Conservation (phyloP, 2,113 vertebrate species). For the Centropristis striata region DNA sequence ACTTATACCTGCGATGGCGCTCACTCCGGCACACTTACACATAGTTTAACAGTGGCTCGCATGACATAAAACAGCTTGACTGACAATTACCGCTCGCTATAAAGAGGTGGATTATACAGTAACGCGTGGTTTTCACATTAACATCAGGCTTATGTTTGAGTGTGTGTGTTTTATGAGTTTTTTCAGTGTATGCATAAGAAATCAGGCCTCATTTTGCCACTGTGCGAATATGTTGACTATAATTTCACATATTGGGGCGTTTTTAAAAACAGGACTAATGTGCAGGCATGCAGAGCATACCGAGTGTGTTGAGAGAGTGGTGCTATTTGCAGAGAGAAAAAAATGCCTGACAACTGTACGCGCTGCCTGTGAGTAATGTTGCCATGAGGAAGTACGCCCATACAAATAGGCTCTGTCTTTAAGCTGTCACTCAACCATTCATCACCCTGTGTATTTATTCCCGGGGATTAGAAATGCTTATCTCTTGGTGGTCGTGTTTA, state of each 20-base stretch:
- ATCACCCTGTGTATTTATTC: conserved; percentile 63
- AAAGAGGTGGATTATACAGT: conserved; percentile 47
- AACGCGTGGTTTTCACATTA: conserved; percentile 63
- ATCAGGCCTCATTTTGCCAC: conserved; percentile 17
- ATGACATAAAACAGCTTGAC: conserved; percentile 65
- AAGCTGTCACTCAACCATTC: conserved; percentile 74
- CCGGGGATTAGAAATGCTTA: conserved; percentile 63
- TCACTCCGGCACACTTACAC: conserved; percentile 37
- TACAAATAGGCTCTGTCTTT: conserved; percentile 68
- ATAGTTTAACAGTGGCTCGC: conserved; percentile 49
- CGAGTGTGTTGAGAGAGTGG: conserved; percentile 44
- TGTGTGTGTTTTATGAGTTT: conserved; percentile 4
- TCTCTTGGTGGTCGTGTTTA: conserved; percentile 64
- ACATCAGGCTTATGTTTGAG: conserved; percentile 29
- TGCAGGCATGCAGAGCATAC: conserved; percentile 37
- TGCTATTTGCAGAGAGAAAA: conserved; percentile 64
- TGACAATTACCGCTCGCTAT: conserved; percentile 57
- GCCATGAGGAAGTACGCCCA: conserved; percentile 68
- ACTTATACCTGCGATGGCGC: conserved; percentile 46
- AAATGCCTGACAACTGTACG: conserved; percentile 67
- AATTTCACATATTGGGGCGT: conserved; percentile 36
- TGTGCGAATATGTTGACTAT: background rate
- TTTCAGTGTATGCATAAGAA: conserved; percentile 14
- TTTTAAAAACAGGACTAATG: conserved; percentile 37
- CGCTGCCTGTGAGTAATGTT: conserved; percentile 66